Conservation (phyloP, 2,113 vertebrate genomes). For the Eurystomus gularis region DNA sequence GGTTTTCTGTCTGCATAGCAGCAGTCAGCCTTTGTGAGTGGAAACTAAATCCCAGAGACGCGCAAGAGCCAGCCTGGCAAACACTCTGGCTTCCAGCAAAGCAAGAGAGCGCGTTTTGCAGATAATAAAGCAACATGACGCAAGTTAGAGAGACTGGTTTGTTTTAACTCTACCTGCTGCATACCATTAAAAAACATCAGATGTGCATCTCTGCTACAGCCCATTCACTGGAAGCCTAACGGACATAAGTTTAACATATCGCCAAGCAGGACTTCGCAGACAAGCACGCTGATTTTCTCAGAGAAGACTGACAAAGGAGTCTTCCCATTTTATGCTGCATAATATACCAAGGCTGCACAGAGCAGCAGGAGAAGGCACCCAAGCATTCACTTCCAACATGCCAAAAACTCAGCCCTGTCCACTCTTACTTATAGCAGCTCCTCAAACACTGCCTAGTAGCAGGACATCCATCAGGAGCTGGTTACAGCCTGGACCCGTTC, state of each 20-base stretch:
- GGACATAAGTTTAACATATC: not conserved
- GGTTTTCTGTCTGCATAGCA: slow-evolving; percentile 61
- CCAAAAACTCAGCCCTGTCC: not conserved
- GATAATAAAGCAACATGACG: not conserved
- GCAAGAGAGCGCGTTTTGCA: not conserved
- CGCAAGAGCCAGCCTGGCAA: slow-evolving; percentile 26
- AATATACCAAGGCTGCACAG: not conserved
- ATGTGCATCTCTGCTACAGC: not conserved
- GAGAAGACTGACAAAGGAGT: not conserved
- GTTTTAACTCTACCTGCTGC: slow-evolving; percentile 8
- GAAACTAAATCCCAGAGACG: slow-evolving; percentile 32
- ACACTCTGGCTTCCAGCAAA: not conserved
- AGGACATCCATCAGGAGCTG: not conserved
- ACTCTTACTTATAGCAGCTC: not conserved
- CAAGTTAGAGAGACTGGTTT: not conserved
- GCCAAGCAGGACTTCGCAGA: not conserved
- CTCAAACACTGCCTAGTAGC: rapidly evolving
- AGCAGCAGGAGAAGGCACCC: not conserved
- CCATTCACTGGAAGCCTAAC: not conserved
- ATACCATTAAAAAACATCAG: not conserved
- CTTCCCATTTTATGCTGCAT: rapidly evolving
- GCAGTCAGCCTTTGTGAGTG: slow-evolving; percentile 21
- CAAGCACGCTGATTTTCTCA: not conserved
- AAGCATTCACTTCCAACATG: not conserved
- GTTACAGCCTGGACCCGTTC: not conserved